Base-by-base conservation (phyloP, 2,113 vertebrate species). In the Pardalotus punctatus region DNA sequence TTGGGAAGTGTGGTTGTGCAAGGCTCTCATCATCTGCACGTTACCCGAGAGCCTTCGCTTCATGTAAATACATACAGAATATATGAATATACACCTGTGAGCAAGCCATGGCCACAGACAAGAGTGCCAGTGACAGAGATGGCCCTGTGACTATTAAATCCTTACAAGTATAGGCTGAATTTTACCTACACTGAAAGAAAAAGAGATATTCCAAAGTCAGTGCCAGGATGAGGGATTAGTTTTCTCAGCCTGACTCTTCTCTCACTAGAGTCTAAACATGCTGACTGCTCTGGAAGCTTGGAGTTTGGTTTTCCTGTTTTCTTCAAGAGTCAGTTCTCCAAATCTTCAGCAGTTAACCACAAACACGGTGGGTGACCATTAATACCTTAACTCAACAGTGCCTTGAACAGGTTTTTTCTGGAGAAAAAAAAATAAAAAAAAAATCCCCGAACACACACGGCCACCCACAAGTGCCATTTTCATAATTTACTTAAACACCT, bases 261-360 rank as follows among this genome's bases (percentile, higher is more conserved):
- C 40, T 58, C 47, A 22, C 47, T 60, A 27, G n/a, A 81, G 45
- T 19, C 86, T 86, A 51, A 92, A 83, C 40, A 87, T 51, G 80
- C 67, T 73, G 67, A 22, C 33, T 91, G 35, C 38, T 93, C 51
- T 25, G 40, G 80, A 94, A 58, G 36, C 36, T 3, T 48, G 64
- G 84, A 67, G 51, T 81, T 81, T 83, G 79, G n/a, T 78, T 92
- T 92, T 93, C 88, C 90, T 71, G 79, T 86, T 95, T 60, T 53
- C 87, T 60, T 60, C 47, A 45, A 85, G 54, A 73, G 36, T 33
- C 64, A 29, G 29, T 57, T 92, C 23, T 88, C 40, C 56, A 71
- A 48, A 12, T 4, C 57, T 86, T 51, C 64, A 48, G 51, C 64
- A 67, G 83, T 93, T 43, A 90, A 67, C 62, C 83, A 83, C 67